Percentiles rank a stretch among this genome's conserved stretches.
Evolutionary conservation across 2,113 vertebrate genomes (phyloP).

Genomic region (Pogona vitticeps): DNA sequence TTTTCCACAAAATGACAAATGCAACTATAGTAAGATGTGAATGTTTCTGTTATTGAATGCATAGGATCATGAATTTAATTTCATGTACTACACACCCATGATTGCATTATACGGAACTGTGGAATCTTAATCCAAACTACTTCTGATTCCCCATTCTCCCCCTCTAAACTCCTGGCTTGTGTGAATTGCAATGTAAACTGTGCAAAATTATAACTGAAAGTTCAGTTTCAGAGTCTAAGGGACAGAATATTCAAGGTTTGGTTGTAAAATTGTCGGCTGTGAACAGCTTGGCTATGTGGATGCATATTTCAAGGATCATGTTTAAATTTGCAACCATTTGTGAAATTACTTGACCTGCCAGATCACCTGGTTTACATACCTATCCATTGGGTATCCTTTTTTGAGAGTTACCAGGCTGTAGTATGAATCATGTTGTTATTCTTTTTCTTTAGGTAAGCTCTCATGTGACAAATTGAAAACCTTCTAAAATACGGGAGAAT

Average conservation of each 20-base stretch:
- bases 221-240: slow-evolving; percentile 32
- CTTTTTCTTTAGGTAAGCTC: slow-evolving; percentile 38
- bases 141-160: background rate
- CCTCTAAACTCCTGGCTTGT: slow-evolving; percentile 15
- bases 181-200: slow-evolving; percentile 28
- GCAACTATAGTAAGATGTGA: slow-evolving; percentile 69
- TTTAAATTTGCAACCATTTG: slow-evolving; percentile 37
- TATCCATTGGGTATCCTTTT: slow-evolving; percentile 13
- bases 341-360: slow-evolving; percentile 22
- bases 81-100: slow-evolving; percentile 51
- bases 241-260: slow-evolving; percentile 29
- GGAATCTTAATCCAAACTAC: slow-evolving; percentile 33
- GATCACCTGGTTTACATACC: background rate
- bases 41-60: slow-evolving; percentile 69
- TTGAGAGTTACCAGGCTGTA: slow-evolving; percentile 17
- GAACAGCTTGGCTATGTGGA: slow-evolving; percentile 46
- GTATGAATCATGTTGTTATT: slow-evolving; percentile 33
- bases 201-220: slow-evolving; percentile 29
- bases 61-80: slow-evolving; percentile 70
- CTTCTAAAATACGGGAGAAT: slow-evolving; percentile 39
- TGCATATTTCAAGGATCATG: slow-evolving; percentile 48
- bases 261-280: slow-evolving; percentile 19
- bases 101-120: slow-evolving; percentile 28
- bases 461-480: slow-evolving; percentile 38
- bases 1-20: slow-evolving; percentile 77